Percentiles rank a stretch among this genome's conserved stretches.
Conservation (phyloP, 2,797 vertebrate genomes). For the Mormyrus hasselquistii region DNA sequence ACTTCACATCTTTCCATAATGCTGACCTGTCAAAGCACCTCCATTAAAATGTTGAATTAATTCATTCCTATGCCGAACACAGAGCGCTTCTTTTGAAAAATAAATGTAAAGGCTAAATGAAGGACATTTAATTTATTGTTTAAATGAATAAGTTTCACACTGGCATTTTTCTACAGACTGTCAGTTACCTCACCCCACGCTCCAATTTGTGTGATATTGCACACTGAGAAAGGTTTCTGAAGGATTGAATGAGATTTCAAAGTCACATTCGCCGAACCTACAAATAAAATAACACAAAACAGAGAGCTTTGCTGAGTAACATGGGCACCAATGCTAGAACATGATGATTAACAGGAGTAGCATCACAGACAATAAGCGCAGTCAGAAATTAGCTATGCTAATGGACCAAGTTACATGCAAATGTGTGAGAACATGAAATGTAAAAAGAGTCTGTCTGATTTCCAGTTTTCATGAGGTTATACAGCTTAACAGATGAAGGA, state of each 20-base stretch:
- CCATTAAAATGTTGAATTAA: background rate
- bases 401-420: background rate
- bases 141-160: background rate
- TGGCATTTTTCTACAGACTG: background rate
- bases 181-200: background rate
- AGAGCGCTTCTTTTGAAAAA: background rate
- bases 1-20: slow-evolving; percentile 1
- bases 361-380: background rate
- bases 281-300: background rate
- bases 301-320: background rate
- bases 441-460: background rate
- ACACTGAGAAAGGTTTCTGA: background rate
- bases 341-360: background rate
- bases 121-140: background rate
- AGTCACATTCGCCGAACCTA: background rate
- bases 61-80: background rate
- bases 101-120: background rate
- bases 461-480: background rate
- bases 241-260: background rate
- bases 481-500: background rate
- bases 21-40: background rate
- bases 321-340: background rate
- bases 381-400: background rate
- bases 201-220: background rate
- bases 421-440: background rate